phyloP scores from a whole-genome alignment of 2,888 invertebrate genomes.

The Thecophora atra region DNA sequence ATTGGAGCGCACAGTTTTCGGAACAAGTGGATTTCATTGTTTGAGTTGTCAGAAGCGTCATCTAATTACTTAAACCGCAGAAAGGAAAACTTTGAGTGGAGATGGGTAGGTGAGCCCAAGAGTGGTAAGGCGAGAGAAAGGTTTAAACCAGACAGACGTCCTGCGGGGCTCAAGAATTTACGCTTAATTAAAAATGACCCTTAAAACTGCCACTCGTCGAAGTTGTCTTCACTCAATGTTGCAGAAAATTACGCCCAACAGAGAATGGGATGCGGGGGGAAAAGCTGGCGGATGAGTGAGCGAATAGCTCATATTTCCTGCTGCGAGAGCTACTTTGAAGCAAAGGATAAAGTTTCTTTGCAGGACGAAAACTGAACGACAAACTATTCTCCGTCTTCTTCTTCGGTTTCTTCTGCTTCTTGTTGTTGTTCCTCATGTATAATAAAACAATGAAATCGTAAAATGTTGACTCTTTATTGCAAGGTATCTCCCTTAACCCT shows the following conservation, averaged over 20 bases:
- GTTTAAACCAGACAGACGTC: conserved; percentile 6
- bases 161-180: conserved; percentile 21
- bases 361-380: conserved; percentile 1
- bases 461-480: conserved; percentile 35
- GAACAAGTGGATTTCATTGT: conserved; percentile 33
- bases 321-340: neutral
- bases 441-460: conserved; percentile 44
- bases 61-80: conserved; percentile 34
- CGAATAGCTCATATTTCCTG: conserved; percentile 3
- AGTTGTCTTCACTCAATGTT: conserved; percentile 28
- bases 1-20: neutral
- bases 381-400: neutral
- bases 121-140: no score
- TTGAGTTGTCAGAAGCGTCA: conserved; percentile 30
- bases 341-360: conserved; percentile 25
- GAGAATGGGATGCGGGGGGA: no score
- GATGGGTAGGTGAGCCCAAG: neutral
- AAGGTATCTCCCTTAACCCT: conserved; percentile 5
- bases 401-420: neutral
- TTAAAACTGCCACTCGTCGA: conserved; percentile 17
- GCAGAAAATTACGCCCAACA: conserved; percentile 19
- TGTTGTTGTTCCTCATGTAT: conserved; percentile 5
- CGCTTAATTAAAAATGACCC: conserved; percentile 36
- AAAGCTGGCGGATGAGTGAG: neutral
- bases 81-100: conserved; percentile 22